Base-by-base conservation (phyloP, 2,113 vertebrate genomes). In the Indicator indicator region DNA sequence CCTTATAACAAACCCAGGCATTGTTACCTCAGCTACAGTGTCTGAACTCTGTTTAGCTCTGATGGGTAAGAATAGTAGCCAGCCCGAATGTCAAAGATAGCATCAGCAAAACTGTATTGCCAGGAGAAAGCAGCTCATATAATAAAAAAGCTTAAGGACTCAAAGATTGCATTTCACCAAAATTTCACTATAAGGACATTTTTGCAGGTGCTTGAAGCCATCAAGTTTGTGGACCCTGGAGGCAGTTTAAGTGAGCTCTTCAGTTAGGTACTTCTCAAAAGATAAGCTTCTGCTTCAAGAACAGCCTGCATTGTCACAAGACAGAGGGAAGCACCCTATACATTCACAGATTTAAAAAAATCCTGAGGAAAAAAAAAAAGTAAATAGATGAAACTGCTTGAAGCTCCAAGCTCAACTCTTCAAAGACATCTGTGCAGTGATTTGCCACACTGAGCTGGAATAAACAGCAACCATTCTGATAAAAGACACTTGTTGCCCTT, bases 251-350 rank as follows among this genome's bases (percentile, higher is more conserved):
- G 33, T 23, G 32, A 85, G 26, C 5, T 83, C 55, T 89, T 69
- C 30, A 28, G 26, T 60, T 68, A 75, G 33, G 32, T 89, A 5
- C 50, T 93, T 83, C 75, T 94, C 55, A 93, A 79, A 89, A 48
- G 32, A 30, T 68, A 83, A 88, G 24, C 11, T 78, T 38, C 58
- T 62, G 12, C 55, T 91, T 91, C 67, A 78, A 65, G 75, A 88
- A 68, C 87, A 64, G 21, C 83, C 88, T 89, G 87, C 71, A 69
- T 73, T 86, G 89, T 94, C 83, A 73, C 68, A 74, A 89, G 83
- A 54, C 28, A 85, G 68, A 86, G 10, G 26, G 9, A 90, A 89
- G 44, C 18, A 72, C 70, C 16, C 72, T 89, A 88, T 64, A 52
- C 59, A 88, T 92, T 90, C 68, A 62, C 14, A 65, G 59, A 91